phyloP scores from a whole-genome alignment of 2,888 invertebrate genomes.

The Apodemia mormo region DNA sequence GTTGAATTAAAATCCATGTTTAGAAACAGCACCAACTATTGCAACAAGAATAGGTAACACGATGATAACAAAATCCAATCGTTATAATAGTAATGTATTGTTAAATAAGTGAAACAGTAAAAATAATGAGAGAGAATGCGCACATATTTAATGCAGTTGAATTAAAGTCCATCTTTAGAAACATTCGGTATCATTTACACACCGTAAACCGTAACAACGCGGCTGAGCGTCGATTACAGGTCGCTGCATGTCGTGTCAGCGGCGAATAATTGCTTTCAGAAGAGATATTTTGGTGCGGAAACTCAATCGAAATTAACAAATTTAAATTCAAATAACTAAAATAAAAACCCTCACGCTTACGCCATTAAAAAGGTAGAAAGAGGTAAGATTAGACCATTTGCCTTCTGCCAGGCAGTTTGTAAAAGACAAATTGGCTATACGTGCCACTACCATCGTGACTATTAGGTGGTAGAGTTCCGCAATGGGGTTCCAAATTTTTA shows the following conservation, averaged over 20 bases:
- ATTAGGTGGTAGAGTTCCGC: no score
- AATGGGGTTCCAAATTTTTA: no score
- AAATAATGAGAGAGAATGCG: conserved; percentile 3
- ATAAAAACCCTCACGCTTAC: neutral
- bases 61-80: no score
- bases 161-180: conserved; percentile 21
- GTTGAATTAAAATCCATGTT: conserved; percentile 7
- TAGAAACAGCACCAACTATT: conserved; percentile 17
- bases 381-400: conserved; percentile 34
- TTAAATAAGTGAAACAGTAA: conserved; percentile 2
- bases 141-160: conserved; percentile 3
- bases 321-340: conserved; percentile 50
- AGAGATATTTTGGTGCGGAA: conserved; percentile 27
- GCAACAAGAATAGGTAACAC: no score
- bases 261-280: conserved; percentile 41
- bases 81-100: neutral
- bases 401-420: no score
- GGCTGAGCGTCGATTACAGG: conserved; percentile 32
- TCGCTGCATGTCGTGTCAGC: conserved; percentile 33
- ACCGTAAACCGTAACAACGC: conserved; percentile 33
- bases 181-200: conserved; percentile 34
- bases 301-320: conserved; percentile 32
- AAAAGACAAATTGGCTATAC: no score
- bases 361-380: neutral
- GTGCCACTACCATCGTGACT: no score